Evolutionary conservation across 2,797 vertebrate genomes (phyloP).

Genomic region (Lithobates pipiens): DNA sequence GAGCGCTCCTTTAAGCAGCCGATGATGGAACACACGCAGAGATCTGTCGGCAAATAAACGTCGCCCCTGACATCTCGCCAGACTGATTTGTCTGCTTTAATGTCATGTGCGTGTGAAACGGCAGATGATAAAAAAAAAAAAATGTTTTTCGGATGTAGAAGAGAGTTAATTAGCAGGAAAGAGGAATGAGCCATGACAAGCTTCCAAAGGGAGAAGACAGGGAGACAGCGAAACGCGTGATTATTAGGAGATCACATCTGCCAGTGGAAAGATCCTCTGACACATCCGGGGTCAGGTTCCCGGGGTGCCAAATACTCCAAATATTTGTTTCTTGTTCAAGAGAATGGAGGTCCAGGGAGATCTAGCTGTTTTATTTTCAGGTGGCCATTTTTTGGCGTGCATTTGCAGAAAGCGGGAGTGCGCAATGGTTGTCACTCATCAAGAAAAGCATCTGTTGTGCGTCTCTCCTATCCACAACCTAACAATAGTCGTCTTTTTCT

Average conservation of each 20-base stretch:
- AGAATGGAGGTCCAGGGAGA: constrained; percentile 16
- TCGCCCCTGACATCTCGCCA: background rate
- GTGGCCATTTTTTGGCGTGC: background rate
- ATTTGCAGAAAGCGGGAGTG: background rate
- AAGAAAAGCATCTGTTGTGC: background rate
- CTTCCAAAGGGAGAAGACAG: constrained; percentile 13
- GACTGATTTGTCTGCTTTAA: constrained; percentile 12
- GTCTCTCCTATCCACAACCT: background rate
- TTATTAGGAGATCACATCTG: constrained; percentile 52
- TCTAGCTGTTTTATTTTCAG: background rate
- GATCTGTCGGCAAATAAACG: background rate
- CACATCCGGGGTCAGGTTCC: constrained; percentile 29
- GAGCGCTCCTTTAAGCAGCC: background rate
- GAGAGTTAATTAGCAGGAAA: constrained; percentile 46
- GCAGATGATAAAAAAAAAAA: too few species aligned
- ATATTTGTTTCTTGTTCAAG: constrained; percentile 38
- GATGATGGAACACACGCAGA: background rate
- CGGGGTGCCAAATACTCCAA: constrained; percentile 7
- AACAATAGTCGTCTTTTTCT: too few species aligned
- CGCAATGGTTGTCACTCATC: background rate
- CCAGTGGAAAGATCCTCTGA: constrained; percentile 17
- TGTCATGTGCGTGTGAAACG: background rate
- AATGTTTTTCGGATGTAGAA: constrained; percentile 14
- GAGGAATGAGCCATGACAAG: constrained; percentile 46
- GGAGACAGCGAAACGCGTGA: constrained; percentile 18